These are phyloP conservation scores for Frieseomelitta varia DNA, from an alignment of 1,140 invertebrate genomes.

Conservation along the genomic window DNA sequence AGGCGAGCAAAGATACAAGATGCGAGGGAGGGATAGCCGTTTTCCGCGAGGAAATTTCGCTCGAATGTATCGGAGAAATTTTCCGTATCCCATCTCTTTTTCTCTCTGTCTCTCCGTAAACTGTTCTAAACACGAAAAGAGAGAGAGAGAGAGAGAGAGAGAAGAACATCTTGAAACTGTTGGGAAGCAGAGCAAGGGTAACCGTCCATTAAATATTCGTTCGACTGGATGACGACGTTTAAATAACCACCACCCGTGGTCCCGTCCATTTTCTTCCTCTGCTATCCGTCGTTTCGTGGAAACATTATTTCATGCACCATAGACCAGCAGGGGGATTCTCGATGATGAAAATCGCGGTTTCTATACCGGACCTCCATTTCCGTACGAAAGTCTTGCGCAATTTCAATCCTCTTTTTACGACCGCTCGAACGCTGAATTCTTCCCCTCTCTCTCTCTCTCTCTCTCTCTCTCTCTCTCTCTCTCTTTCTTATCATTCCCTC, in stretches of 20 bases:
- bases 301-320: slow-evolving; percentile 49
- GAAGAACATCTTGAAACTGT: neutral
- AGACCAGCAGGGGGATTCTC: slow-evolving; percentile 13
- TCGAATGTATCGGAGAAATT: neutral
- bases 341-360: slow-evolving; percentile 52
- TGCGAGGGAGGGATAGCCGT: neutral
- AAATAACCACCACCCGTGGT: slow-evolving; percentile 17
- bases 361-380: slow-evolving; percentile 50
- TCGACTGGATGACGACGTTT: slow-evolving; percentile 32
- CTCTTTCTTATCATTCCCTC: neutral
- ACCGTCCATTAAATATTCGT: slow-evolving; percentile 40
- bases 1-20: neutral
- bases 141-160: no score
- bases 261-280: neutral
- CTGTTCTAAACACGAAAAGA: neutral
- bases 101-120: neutral
- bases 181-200: neutral
- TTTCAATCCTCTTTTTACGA: slow-evolving; percentile 52
- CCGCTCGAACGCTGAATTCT: neutral
- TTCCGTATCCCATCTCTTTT: no score
- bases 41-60: neutral
- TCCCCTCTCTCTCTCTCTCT: neutral
- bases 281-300: neutral
- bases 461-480: neutral
- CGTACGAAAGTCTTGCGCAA: slow-evolving; percentile 47